A percentile compares a stretch with the other conserved stretches of the same genome.
Evolutionary conservation across 2,888 invertebrate species (phyloP).

Genomic region (Mythimna impura): DNA sequence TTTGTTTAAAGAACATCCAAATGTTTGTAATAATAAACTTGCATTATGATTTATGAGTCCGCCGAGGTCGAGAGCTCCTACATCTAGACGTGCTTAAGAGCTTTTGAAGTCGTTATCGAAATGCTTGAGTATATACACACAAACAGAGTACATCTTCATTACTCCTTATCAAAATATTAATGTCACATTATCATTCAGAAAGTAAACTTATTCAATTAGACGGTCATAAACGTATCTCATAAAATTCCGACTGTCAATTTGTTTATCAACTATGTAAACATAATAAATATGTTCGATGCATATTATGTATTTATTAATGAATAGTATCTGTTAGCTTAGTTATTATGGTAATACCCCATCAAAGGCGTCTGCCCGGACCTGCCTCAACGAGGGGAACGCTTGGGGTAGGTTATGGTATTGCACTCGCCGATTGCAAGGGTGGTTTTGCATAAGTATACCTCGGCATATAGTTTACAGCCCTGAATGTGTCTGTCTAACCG

Average conservation of each 20-base stretch:
- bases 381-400: constrained; percentile 85
- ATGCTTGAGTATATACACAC: constrained; percentile 42
- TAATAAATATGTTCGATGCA: constrained; percentile 55
- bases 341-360: constrained; percentile 86
- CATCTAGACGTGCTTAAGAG: constrained; percentile 46
- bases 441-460: constrained; percentile 86
- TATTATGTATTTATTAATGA: constrained; percentile 67
- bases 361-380: constrained; percentile 85
- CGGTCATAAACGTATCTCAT: constrained; percentile 52
- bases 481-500: constrained; percentile 84
- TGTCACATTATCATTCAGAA: constrained; percentile 40
- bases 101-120: constrained; percentile 54
- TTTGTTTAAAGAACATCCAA: constrained; percentile 32
- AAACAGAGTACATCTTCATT: constrained; percentile 43
- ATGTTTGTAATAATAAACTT: constrained; percentile 55
- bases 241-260: constrained; percentile 58
- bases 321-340: constrained; percentile 72
- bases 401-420: constrained; percentile 88
- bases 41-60: constrained; percentile 50
- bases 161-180: constrained; percentile 51
- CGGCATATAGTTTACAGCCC: constrained; percentile 77
- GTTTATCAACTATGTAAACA: constrained; percentile 63
- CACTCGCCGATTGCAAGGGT: constrained; percentile 87
- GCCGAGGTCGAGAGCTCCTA: constrained; percentile 39
- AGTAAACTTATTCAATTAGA: constrained; percentile 53